Conservation (phyloP, 2,797 vertebrate genomes). For the Staurois parvus region DNA sequence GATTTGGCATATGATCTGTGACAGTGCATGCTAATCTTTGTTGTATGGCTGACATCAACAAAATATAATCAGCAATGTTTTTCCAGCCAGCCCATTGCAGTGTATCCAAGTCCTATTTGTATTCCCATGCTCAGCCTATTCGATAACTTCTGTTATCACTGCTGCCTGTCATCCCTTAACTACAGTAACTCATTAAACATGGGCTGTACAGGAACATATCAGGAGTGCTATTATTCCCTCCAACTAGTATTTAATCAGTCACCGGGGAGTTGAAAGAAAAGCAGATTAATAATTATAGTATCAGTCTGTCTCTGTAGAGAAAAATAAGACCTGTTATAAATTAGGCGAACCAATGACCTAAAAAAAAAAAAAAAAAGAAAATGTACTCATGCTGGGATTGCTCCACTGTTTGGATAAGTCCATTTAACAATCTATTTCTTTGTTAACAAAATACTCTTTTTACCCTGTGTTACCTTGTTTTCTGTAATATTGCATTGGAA, state of each 20-base stretch:
- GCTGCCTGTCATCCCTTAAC: constrained; percentile 8
- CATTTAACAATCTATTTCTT: neutral
- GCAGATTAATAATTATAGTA: constrained; percentile 21
- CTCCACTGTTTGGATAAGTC: neutral
- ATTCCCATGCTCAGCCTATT: constrained; percentile 4
- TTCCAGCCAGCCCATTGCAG: neutral
- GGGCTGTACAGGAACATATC: constrained; percentile 1
- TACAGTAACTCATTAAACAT: constrained; percentile 25
- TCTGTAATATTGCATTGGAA: no score
- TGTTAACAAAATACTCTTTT: neutral
- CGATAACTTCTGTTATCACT: constrained; percentile 14
- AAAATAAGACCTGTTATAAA: constrained; percentile 9
- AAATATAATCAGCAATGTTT: constrained; percentile 7
- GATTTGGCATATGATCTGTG: no score
- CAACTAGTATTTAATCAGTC: constrained; percentile 12
- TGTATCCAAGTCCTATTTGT: constrained; percentile 4
- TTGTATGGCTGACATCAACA: neutral
- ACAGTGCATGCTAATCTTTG: neutral
- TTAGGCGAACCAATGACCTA: neutral
- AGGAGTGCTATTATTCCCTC: constrained; percentile 6
- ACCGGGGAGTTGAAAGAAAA: neutral
- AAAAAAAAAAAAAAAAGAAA: neutral
- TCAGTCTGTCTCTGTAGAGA: neutral
- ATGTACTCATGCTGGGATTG: neutral
- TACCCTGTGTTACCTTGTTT: neutral